Percentiles rank a stretch among this genome's conserved stretches.
Evolutionary conservation across 2,888 invertebrate genomes (phyloP).

Genomic region (Parapristionchus giblindavisi): DNA sequence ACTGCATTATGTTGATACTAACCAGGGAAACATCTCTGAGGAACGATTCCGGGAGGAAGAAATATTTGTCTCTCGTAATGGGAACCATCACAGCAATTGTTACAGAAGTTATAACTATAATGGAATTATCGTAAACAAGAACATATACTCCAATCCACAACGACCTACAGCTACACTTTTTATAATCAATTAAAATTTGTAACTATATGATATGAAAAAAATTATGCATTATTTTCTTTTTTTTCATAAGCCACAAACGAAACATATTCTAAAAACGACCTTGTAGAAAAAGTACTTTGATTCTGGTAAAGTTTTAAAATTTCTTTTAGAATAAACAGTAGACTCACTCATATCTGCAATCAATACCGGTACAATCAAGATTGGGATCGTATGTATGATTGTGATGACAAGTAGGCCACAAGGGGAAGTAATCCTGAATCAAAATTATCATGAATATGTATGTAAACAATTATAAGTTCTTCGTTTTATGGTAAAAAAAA

Average conservation of each 20-base stretch:
- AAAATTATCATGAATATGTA: slow-evolving; percentile 37
- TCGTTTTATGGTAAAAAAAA: background rate
- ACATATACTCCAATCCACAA: no score
- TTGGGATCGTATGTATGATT: slow-evolving; percentile 44
- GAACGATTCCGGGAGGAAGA: slow-evolving; percentile 59
- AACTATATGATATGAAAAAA: no score
- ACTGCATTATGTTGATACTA: no score
- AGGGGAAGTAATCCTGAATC: slow-evolving; percentile 52
- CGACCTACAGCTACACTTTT: no score
- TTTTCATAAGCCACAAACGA: no score
- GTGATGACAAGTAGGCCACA: slow-evolving; percentile 49
- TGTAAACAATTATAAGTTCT: slow-evolving; percentile 12
- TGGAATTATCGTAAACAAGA: slow-evolving; percentile 39
- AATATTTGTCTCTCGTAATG: slow-evolving; percentile 42
- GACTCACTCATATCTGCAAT: slow-evolving; percentile 34
- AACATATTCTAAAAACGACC: no score
- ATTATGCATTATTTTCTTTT: no score
- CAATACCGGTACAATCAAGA: background rate
- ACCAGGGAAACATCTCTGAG: slow-evolving; percentile 57
- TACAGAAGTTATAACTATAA: slow-evolving; percentile 36
- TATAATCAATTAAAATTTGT: no score
- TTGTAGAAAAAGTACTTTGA: no score
- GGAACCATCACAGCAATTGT: slow-evolving; percentile 36
- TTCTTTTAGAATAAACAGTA: background rate
- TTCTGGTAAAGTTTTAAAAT: background rate